A percentile compares a stretch with the other conserved stretches of the same genome.
Conservation (phyloP, 1,140 invertebrate species). For the Pteromalus puparum region DNA sequence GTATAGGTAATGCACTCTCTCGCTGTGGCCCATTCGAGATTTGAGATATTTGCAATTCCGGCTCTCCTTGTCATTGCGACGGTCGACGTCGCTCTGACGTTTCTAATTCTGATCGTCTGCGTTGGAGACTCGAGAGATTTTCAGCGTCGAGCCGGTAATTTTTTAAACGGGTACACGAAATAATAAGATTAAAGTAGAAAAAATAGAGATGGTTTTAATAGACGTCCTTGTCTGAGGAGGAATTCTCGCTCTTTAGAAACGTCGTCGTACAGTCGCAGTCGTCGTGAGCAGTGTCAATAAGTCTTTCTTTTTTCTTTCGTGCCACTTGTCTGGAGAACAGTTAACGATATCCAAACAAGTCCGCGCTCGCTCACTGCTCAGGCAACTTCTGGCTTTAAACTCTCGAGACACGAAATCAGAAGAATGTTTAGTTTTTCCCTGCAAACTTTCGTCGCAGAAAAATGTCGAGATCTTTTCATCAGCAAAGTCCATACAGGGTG, state of each 20-base stretch:
- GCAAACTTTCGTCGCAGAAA: not conserved
- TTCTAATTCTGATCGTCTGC: not conserved
- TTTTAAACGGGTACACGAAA: constrained; percentile 3
- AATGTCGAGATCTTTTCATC: not conserved
- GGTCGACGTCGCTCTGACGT: not conserved
- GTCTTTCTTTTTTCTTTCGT: constrained; percentile 51
- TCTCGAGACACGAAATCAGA: constrained; percentile 50
- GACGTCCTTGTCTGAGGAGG: not conserved
- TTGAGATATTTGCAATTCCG: not conserved
- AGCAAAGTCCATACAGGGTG: too few relatives aligned
- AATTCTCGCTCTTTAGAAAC: constrained; percentile 19
- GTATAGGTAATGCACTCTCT: not conserved
- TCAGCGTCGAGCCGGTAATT: not conserved
- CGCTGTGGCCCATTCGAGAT: not conserved
- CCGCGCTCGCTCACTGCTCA: constrained; percentile 35
- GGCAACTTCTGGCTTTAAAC: constrained; percentile 54
- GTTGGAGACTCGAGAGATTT: not conserved
- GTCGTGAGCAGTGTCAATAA: constrained; percentile 42
- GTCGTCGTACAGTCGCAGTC: not conserved
- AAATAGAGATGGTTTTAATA: constrained; percentile 24
- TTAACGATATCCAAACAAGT: constrained; percentile 70
- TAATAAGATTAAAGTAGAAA: constrained; percentile 13
- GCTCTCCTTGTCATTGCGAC: not conserved
- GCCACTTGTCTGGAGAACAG: constrained; percentile 60
- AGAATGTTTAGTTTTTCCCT: not conserved